Evolutionary conservation across 2,113 vertebrate genomes (phyloP), one percentile per base, ranked within the genome.

Genomic region (Gavialis gangeticus): DNA sequence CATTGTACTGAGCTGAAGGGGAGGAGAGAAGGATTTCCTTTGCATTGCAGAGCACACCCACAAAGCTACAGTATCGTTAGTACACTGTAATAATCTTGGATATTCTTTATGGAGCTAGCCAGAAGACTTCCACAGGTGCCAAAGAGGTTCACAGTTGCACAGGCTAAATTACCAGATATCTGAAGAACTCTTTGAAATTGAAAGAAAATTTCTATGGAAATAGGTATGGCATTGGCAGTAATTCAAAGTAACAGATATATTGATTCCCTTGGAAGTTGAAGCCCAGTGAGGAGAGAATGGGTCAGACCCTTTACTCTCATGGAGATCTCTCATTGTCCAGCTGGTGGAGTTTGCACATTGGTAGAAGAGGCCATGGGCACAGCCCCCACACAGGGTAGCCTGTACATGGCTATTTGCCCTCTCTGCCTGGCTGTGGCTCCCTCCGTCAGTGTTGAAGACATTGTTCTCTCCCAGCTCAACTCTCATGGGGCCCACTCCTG

Each of bases 1-100:
- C 91, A 96, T 96, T 96, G 96, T 96, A 95, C 62, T 57, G 88
- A 94, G 82, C 64, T 82, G 66, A 94, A 95, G 92, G 79, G 79
- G 96, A 86, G 82, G 90, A 85, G 90, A 84, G 84, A 67, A 85
- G 63, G 84, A 96, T 79, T 25, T 77, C 86, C 82, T 93, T 1
- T 56, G 86, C 1, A 3, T 56, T 83, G 67, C 71, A 88, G 87
- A 87, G 86, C 94, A 14, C 84, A 60, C 88, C 78, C 30, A 81
- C 84, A 55, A 5, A 58, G 76, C 86, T 90, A 84, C 0, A 0
- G 60, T 69, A 46, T 84, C 28, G 10, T 79, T 89, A 46, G 58
- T 66, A 28, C 57, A 28, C 0, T 1, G 55, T 75, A 58, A 21
- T 24, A 25, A 64, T 62, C 76, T 69, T 82, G 64, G 7, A 34